Conservation (phyloP, 1,140 invertebrate species). For the Neuroterus valhalla region DNA sequence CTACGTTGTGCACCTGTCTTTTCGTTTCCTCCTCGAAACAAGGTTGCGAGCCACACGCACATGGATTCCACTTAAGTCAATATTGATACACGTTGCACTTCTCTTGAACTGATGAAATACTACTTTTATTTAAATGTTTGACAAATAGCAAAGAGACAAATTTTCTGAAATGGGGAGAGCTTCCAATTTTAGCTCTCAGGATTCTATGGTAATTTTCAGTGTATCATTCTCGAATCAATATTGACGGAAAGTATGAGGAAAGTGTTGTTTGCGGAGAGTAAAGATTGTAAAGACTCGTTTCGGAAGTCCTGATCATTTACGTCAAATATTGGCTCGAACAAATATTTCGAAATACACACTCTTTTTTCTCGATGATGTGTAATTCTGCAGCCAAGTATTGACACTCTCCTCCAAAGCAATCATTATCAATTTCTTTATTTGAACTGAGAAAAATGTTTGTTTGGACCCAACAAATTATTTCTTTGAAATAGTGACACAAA, state of each 20-base stretch:
- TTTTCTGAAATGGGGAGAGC: slow-evolving; percentile 12
- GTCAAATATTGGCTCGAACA: no score
- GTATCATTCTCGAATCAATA: background rate
- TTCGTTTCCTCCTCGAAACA: slow-evolving; percentile 11
- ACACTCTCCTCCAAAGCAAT: no score
- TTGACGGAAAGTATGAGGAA: background rate
- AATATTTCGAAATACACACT: no score
- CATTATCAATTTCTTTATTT: no score
- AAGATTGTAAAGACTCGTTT: no score
- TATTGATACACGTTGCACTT: slow-evolving; percentile 16
- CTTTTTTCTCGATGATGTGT: no score
- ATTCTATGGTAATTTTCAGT: background rate
- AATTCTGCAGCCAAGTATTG: no score
- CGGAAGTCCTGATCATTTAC: no score
- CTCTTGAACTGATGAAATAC: slow-evolving; percentile 11
- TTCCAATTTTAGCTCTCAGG: background rate
- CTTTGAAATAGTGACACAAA: no score
- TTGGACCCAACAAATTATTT: no score
- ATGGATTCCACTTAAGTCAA: slow-evolving; percentile 18
- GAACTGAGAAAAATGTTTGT: no score
- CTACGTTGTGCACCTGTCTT: slow-evolving; percentile 16
- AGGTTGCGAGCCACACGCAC: slow-evolving; percentile 10
- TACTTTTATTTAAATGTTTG: background rate
- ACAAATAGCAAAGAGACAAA: background rate
- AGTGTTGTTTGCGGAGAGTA: no score